A percentile compares a stretch with the other conserved stretches of the same genome.
Evolutionary conservation across 2,888 invertebrate genomes (phyloP).

Genomic region (Leistus spinibarbis): DNA sequence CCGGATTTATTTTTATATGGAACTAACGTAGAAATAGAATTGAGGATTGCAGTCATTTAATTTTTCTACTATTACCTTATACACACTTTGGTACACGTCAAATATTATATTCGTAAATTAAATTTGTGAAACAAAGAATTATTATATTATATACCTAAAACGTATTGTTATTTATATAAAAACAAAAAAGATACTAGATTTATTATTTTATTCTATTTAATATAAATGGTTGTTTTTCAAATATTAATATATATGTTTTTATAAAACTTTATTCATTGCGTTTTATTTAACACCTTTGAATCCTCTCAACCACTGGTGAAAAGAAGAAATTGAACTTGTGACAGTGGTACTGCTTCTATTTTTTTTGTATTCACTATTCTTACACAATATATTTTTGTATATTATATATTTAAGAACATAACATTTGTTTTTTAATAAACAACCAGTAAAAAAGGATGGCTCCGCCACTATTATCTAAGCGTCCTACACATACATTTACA

Average conservation of each 20-base stretch:
- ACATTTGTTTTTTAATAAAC: too few species aligned
- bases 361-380: too few species aligned
- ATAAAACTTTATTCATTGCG: constrained; percentile 27
- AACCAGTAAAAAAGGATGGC: too few species aligned
- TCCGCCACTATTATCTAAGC: too few species aligned
- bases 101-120: background rate
- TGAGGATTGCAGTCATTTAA: constrained; percentile 21
- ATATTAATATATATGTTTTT: constrained; percentile 37
- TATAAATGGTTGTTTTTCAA: constrained; percentile 36
- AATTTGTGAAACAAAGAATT: background rate
- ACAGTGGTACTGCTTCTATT: too few species aligned
- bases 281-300: background rate
- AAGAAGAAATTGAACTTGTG: too few species aligned
- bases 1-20: background rate
- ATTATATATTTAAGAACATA: too few species aligned
- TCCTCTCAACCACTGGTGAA: background rate
- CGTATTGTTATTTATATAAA: constrained; percentile 37
- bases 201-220: constrained; percentile 34
- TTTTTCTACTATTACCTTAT: constrained; percentile 34
- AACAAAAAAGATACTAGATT: constrained; percentile 17
- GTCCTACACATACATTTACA: too few species aligned
- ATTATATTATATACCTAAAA: constrained; percentile 30
- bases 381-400: too few species aligned
- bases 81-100: constrained; percentile 9
- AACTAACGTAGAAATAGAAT: constrained; percentile 20